These are phyloP conservation scores for Capromys pilorides DNA, from an alignment of 2,797 vertebrate species.

Conservation along the genomic window DNA sequence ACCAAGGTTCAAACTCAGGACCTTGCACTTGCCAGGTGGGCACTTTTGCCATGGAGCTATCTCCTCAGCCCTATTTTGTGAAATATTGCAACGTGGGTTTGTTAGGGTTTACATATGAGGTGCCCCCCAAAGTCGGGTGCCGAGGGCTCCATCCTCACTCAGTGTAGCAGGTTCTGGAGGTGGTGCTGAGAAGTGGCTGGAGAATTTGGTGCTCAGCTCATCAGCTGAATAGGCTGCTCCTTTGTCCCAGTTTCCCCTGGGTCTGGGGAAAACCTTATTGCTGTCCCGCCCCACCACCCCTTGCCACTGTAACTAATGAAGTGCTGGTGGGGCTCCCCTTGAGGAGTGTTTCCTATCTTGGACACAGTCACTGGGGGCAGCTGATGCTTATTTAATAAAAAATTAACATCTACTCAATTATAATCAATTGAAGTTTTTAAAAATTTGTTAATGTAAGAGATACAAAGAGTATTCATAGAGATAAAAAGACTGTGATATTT, in stretches of 20 bases:
- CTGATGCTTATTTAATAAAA: neutral
- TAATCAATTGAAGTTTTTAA: neutral
- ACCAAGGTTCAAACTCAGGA: too few relatives aligned
- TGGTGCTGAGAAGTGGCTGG: neutral
- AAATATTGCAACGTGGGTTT: slow-evolving; percentile 7
- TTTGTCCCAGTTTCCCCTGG: neutral
- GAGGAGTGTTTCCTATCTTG: neutral
- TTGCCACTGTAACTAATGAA: neutral
- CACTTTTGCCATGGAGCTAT: too few relatives aligned
- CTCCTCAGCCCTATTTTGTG: too few relatives aligned
- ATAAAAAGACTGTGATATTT: neutral
- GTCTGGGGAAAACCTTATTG: neutral
- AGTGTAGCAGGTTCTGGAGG: neutral
- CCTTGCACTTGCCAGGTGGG: too few relatives aligned
- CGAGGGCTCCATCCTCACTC: neutral
- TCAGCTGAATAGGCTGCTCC: neutral
- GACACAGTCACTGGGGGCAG: neutral
- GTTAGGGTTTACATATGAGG: neutral
- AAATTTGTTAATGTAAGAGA: neutral
- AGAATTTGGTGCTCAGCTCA: neutral
- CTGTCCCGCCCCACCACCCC: neutral
- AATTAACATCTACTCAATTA: neutral
- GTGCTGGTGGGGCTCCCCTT: neutral
- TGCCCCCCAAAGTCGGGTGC: neutral
- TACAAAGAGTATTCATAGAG: neutral